Base-by-base conservation (phyloP, 2,888 invertebrate genomes). In the Caenorhabditis zanzibari region DNA sequence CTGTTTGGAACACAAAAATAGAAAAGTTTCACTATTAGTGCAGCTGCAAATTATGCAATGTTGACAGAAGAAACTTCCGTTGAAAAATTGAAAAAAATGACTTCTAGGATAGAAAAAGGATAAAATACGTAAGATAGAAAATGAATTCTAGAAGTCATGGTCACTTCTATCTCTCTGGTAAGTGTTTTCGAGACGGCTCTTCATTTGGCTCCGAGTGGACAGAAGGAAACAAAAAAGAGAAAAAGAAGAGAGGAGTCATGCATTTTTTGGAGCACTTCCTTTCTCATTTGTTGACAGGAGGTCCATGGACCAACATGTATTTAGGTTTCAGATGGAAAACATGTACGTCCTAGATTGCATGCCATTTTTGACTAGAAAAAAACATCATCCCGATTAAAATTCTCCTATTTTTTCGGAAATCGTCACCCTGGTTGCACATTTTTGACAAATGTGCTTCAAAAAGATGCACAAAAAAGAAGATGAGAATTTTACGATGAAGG, bases 241-340 rank as follows among this genome's bases (percentile, higher is more conserved):
- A 35, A 49, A 64, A 56, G n/a, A 61, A 66, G 59, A 58, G 63
- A 77, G 26, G 77, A 71, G 77, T 69, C 77, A 77, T 77, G 77
- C 69, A 77, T 77, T 77, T 77, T 58, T 61, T 49, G 64, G 54
- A 77, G 69, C 49, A 38, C 14, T 9, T 9, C 54, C 68, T 44
- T n/a, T n/a, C 61, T 77, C 63, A 77, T 69, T 77, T 77, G 54
- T 69, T 69, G 69, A 69, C 61, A 68, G 49, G 68, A 22, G 28
- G 38, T 54, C 38, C 38, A 3, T 5, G 38, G 38, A 38, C 38
- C 47, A 22, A 49, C 49, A 49, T 47, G 47, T 19, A 54, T 63
- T 44, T 26, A 63, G 54, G 54, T 68, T 66, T 49, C 32, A 32
- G 35, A 32, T 35, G 6, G 35, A 16, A 38, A 66, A 38, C 16